A percentile compares a stretch with the other conserved stretches of the same genome.
phyloP scores from a whole-genome alignment of 2,888 invertebrate species.

The Lasioglossum calceatum region DNA sequence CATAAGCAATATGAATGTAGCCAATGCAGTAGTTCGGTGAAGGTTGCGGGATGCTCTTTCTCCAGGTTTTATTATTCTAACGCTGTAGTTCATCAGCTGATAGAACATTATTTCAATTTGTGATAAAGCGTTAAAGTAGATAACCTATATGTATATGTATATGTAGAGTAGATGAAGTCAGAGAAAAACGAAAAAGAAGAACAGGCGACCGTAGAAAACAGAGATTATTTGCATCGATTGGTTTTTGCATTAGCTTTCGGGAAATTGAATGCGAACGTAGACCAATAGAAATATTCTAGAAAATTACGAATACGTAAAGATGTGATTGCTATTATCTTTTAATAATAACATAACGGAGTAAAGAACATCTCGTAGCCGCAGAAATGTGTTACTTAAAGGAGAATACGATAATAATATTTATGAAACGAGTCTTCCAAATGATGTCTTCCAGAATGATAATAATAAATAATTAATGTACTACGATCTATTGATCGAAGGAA shows the following conservation, averaged over 20 bases:
- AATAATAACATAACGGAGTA: background rate
- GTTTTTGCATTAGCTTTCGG: background rate
- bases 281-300: background rate
- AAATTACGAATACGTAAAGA: background rate
- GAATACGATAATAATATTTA: constrained; percentile 66
- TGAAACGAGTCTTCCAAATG: constrained; percentile 78
- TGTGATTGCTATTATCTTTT: background rate
- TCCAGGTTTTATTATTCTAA: background rate
- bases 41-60: constrained; percentile 45
- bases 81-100: background rate
- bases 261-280: background rate
- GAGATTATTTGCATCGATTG: background rate
- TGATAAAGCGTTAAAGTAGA: background rate
- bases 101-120: background rate
- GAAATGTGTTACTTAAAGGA: constrained; percentile 58
- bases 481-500: constrained; percentile 64
- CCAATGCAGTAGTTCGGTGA: constrained; percentile 42
- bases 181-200: background rate
- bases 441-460: constrained; percentile 79
- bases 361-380: constrained; percentile 47
- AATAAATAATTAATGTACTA: constrained; percentile 59
- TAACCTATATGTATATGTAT: background rate
- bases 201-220: background rate
- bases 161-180: background rate
- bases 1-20: constrained; percentile 63